phyloP scores from a whole-genome alignment of 2,113 vertebrate genomes.

The Elephantulus edwardii region DNA sequence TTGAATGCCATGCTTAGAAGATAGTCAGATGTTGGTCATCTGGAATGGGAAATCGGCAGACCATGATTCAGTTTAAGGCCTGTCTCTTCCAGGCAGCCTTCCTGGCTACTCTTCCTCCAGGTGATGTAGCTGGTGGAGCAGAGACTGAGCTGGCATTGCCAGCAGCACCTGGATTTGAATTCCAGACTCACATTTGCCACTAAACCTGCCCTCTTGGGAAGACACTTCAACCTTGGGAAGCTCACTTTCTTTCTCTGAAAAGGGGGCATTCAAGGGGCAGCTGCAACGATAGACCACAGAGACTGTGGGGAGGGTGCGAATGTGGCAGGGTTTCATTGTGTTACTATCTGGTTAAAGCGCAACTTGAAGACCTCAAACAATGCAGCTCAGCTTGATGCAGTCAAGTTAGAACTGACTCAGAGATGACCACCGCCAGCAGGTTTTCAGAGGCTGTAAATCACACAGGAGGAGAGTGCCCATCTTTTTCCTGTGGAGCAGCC shows the following conservation, averaged over 20 bases:
- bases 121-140: background rate
- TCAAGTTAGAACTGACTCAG: no score
- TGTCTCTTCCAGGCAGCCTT: slow-evolving; percentile 15
- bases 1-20: background rate
- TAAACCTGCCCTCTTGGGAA: background rate
- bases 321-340: no score
- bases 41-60: background rate
- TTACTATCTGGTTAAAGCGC: no score
- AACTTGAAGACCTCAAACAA: no score
- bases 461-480: no score
- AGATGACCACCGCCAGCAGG: no score
- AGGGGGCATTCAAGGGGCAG: no score
- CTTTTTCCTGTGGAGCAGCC: no score
- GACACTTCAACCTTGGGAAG: background rate
- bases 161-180: background rate
- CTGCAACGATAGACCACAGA: no score
- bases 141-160: background rate
- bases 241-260: background rate
- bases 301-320: no score
- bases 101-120: background rate
- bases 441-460: no score
- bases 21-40: background rate
- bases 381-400: no score
- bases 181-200: background rate
- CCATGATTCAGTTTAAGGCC: background rate